phyloP scores from a whole-genome alignment of 2,888 invertebrate species.

The Dasysyrphus tricinctus region DNA sequence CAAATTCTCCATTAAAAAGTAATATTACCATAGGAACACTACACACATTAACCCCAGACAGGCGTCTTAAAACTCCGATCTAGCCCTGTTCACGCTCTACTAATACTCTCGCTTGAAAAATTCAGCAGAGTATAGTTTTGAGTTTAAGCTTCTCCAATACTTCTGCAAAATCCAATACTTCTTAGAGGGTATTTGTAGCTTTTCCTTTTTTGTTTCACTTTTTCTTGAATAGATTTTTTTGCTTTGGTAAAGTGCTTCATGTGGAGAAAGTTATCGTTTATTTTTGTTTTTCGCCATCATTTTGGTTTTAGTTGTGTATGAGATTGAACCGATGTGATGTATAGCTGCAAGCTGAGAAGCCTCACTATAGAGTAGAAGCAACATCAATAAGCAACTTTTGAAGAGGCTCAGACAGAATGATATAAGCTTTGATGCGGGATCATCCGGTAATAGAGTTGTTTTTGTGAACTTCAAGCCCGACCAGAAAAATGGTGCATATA shows the following conservation, averaged over 20 bases:
- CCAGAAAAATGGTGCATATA: slow-evolving; percentile 15
- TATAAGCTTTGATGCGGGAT: slow-evolving; percentile 35
- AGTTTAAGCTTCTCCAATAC: slow-evolving; percentile 51
- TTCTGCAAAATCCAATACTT: not conserved
- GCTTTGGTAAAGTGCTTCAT: slow-evolving; percentile 36
- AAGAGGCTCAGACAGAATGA: slow-evolving; percentile 1
- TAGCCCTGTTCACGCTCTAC: slow-evolving; percentile 47
- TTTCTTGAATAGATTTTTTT: slow-evolving; percentile 37
- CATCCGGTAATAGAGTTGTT: slow-evolving; percentile 48
- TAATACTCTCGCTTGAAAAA: slow-evolving; percentile 38
- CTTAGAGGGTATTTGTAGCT: slow-evolving; percentile 38
- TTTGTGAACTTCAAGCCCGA: slow-evolving; percentile 41
- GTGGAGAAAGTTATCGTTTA: slow-evolving; percentile 72
- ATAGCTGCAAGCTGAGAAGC: not conserved
- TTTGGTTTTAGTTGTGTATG: slow-evolving; percentile 40
- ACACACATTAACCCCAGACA: too few species aligned
- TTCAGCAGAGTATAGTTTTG: slow-evolving; percentile 31
- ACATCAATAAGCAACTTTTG: not conserved
- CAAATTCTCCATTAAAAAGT: too few species aligned
- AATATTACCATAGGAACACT: too few species aligned
- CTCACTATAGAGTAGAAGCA: not conserved
- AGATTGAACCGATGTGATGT: slow-evolving; percentile 26
- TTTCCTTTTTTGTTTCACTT: slow-evolving; percentile 61
- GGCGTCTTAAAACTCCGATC: not conserved
- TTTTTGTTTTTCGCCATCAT: slow-evolving; percentile 66